Evolutionary conservation across 30 jellyfish, hydroid and myxozoan genomes (phyloP).

Genomic region (Turritopsis dohrnii): DNA sequence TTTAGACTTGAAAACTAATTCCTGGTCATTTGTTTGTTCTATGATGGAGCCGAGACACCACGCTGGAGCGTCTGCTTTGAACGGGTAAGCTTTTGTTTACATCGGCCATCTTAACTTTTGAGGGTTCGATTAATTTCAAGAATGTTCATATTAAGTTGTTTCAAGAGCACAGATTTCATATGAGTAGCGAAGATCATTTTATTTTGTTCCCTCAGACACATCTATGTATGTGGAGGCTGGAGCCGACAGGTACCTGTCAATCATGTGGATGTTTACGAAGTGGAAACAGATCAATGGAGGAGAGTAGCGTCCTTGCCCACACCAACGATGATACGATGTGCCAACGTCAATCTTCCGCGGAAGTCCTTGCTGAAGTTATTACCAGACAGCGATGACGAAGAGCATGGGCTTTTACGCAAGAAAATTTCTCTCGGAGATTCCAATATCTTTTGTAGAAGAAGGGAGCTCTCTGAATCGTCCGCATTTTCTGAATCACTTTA

Average conservation of each 20-base stretch:
- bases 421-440: background rate
- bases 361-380: constrained; percentile 23
- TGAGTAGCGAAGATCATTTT: too few relatives aligned
- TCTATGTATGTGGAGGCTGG: constrained; percentile 98
- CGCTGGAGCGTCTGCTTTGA: constrained; percentile 88
- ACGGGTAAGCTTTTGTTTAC: constrained; percentile 53
- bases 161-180: too few relatives aligned
- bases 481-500: background rate
- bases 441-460: background rate
- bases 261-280: constrained; percentile 35
- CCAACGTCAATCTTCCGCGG: constrained; percentile 70
- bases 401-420: background rate
- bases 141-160: background rate
- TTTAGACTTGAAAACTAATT: constrained; percentile 56
- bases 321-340: constrained; percentile 86
- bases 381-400: constrained; percentile 12
- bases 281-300: constrained; percentile 69
- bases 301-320: constrained; percentile 68
- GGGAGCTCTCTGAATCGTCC: background rate
- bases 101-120: background rate
- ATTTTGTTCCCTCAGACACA: constrained; percentile 43
- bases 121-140: background rate
- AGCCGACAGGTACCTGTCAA: constrained; percentile 47
- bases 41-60: constrained; percentile 71
- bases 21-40: constrained; percentile 69